A percentile compares a stretch with the other conserved stretches of the same genome.
Conservation (phyloP, 53 echinoderm and acorn worm genomes). For the Holothuria leucospilota region DNA sequence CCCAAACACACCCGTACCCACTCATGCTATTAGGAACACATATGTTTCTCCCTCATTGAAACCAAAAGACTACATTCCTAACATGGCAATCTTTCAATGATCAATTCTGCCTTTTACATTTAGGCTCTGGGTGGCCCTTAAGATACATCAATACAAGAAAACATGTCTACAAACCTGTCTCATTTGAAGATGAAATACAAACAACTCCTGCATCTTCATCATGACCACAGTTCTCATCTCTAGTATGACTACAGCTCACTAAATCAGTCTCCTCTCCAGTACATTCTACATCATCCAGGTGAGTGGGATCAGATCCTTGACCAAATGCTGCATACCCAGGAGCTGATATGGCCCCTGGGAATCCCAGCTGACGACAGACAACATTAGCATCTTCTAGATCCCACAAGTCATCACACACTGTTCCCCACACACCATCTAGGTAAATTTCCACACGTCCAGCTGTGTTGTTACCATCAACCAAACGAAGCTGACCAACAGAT, state of each 20-base stretch:
- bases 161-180: too few relatives aligned
- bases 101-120: too few relatives aligned
- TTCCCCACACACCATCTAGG: conserved; percentile 43
- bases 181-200: background rate
- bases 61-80: too few relatives aligned
- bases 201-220: conserved; percentile 63
- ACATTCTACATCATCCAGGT: conserved; percentile 59
- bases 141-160: too few relatives aligned
- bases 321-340: conserved; percentile 21
- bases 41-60: too few relatives aligned
- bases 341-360: conserved; percentile 13
- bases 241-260: conserved; percentile 19
- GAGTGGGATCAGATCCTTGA: conserved; percentile 48
- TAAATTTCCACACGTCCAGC: too few relatives aligned
- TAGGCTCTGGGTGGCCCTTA: too few relatives aligned
- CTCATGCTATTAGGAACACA: too few relatives aligned
- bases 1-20: too few relatives aligned
- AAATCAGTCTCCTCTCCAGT: conserved; percentile 42
- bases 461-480: background rate
- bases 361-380: conserved; percentile 68
- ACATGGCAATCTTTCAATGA: too few relatives aligned
- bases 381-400: conserved; percentile 54
- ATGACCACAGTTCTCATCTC: conserved; percentile 56
- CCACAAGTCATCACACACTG: conserved; percentile 63
- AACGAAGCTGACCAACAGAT: too few relatives aligned